These are phyloP conservation scores for Mimas tiliae DNA, from an alignment of 2,888 invertebrate genomes.

Conservation along the genomic window DNA sequence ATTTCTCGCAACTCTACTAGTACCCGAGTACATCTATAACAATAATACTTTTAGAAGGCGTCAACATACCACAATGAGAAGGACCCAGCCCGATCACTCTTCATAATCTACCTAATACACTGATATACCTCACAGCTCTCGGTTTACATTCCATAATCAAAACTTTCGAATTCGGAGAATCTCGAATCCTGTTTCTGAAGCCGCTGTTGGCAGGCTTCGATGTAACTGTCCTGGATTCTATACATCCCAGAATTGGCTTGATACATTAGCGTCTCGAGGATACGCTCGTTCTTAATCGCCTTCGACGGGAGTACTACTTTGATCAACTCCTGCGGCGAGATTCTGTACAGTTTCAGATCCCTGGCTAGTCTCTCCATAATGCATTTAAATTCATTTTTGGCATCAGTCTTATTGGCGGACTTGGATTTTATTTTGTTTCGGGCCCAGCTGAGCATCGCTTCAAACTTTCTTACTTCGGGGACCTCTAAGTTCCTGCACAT, in stretches of 20 bases:
- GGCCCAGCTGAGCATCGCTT: constrained; percentile 97
- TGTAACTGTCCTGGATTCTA: constrained; percentile 93
- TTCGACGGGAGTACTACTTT: constrained; percentile 97
- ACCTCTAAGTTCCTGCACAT: constrained; percentile 96
- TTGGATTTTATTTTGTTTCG: constrained; percentile 92
- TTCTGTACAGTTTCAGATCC: constrained; percentile 94
- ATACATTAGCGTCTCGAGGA: constrained; percentile 95
- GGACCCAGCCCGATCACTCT: constrained; percentile 71
- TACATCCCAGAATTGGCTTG: constrained; percentile 97
- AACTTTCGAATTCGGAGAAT: constrained; percentile 92
- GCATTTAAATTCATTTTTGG: constrained; percentile 95
- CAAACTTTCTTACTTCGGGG: constrained; percentile 95
- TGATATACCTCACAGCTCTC: constrained; percentile 81
- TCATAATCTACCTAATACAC: constrained; percentile 80
- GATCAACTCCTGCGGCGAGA: constrained; percentile 96
- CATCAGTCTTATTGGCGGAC: constrained; percentile 91
- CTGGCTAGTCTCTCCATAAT: constrained; percentile 96
- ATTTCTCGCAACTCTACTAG: constrained; percentile 79
- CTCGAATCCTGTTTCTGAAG: constrained; percentile 95
- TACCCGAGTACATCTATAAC: constrained; percentile 80
- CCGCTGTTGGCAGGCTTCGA: constrained; percentile 94
- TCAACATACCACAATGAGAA: constrained; percentile 78
- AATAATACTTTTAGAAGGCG: constrained; percentile 84
- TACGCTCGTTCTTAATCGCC: constrained; percentile 95
- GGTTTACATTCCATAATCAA: constrained; percentile 89